These are phyloP conservation scores for Trigoniulus corallinus DNA, from an alignment of 1,140 invertebrate species.

Conservation along the genomic window DNA sequence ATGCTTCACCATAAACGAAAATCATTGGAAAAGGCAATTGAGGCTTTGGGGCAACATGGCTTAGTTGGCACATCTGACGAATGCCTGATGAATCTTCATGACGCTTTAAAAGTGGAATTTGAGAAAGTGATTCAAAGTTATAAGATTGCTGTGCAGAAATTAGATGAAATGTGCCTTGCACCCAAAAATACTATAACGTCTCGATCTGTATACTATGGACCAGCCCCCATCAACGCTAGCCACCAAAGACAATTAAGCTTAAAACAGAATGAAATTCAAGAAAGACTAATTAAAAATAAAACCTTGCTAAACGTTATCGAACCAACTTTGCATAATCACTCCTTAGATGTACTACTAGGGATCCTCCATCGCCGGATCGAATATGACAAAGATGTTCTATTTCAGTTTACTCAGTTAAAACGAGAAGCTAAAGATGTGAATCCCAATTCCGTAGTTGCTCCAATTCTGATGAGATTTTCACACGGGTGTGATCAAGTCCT, in stretches of 20 bases:
- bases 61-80: conserved; percentile 45
- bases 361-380: conserved; percentile 46
- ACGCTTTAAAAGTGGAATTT: conserved; percentile 46
- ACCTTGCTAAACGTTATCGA: conserved; percentile 70
- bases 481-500: conserved; percentile 50
- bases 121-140: conserved; percentile 67
- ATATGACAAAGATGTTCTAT: conserved; percentile 48
- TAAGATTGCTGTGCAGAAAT: conserved; percentile 67
- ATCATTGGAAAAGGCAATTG: conserved; percentile 62
- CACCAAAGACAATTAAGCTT: conserved; percentile 75
- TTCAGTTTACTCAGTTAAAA: conserved; percentile 47
- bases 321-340: conserved; percentile 35
- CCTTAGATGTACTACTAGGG: conserved; percentile 35
- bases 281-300: conserved; percentile 79
- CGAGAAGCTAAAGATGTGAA: conserved; percentile 49
- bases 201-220: conserved; percentile 16
- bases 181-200: conserved; percentile 4
- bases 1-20: conserved; percentile 43
- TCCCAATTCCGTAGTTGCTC: conserved; percentile 43
- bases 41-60: conserved; percentile 69
- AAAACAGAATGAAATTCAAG: conserved; percentile 57
- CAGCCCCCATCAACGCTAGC: conserved; percentile 67
- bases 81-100: conserved; percentile 37
- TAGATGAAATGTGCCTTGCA: conserved; percentile 53
- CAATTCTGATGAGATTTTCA: conserved; percentile 64